Evolutionary conservation across 1,140 invertebrate species (phyloP), one percentile per base, ranked within the genome.

Genomic region (Tetraneura akinire): DNA sequence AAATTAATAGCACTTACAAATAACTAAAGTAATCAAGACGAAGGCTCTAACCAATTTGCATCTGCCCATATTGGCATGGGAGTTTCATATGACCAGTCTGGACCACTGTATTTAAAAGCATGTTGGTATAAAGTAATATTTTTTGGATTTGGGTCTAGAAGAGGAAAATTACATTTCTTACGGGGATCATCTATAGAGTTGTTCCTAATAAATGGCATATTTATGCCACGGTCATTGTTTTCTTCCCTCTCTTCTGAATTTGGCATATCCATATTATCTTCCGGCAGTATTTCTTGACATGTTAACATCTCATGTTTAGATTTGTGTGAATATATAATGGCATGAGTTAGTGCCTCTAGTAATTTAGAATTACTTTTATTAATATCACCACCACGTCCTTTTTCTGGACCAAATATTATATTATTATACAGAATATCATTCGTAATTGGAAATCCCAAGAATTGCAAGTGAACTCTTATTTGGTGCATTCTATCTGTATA

Each of bases 391-490:
- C 92, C 92, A 85, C 96, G 96, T 1, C 97, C 97, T 83, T 96
- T 96, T 32, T 93, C 87, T 0, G 94, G 93, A 0, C 96, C 96
- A 86, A 97, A 97, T 0, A 95, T 92, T 11, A 90, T 89, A 85
- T 95, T 93, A 86, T 98, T 97, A 87, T 99, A 99, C 1, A 99
- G 86, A 0, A 95, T 94, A 87, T 99, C 98, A 85, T 98, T 98
- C 2, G 97, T 91, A 80, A 99, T 98, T 2, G 98, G 98, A 88
- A 95, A 94, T 76, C 96, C 93, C 83, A 99, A 88, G 87, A 94
- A 99, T 86, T 99, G 98, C 49, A 99, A 89, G 87, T 99, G 98
- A n/a, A 99, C 96, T 81, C 98, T 89, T 81, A 99, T 99, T 86
- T 99, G 98, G 87, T 99, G 98, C 91, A 98, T 99, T 81, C 98